Evolutionary conservation across 2,888 invertebrate genomes (phyloP).

Genomic region (Drosophila pegasa): DNA sequence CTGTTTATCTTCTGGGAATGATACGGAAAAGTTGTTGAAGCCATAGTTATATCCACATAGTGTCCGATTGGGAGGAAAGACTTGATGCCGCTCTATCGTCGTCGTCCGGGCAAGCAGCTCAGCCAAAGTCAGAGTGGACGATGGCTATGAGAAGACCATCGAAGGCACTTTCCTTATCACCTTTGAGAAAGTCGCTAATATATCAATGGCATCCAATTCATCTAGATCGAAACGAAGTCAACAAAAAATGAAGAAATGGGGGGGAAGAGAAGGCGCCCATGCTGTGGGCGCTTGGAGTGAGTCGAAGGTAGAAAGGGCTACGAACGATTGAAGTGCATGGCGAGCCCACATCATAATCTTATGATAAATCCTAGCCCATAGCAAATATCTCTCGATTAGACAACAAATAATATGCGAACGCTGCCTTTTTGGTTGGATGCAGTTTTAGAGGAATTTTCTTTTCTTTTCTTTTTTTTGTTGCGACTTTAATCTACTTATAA

Average conservation of each 20-base stretch:
- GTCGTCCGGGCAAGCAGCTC: constrained; percentile 25
- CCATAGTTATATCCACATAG: constrained; percentile 7
- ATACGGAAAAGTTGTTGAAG: constrained; percentile 10
- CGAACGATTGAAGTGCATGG: constrained; percentile 11
- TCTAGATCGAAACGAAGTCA: constrained; percentile 10
- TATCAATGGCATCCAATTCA: constrained; percentile 45
- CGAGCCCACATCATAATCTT: constrained; percentile 2
- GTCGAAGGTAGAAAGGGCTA: background rate
- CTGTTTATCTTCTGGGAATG: background rate
- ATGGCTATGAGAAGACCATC: constrained; percentile 51
- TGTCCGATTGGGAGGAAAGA: constrained; percentile 19
- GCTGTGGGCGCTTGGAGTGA: background rate
- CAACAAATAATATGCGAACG: constrained; percentile 7
- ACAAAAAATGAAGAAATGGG: constrained; percentile 12
- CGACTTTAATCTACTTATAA: constrained; percentile 47
- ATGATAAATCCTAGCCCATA: constrained; percentile 9
- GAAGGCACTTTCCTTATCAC: constrained; percentile 61
- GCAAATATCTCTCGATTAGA: constrained; percentile 5
- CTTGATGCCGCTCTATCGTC: constrained; percentile 20
- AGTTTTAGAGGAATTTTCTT: background rate
- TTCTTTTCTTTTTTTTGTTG: background rate
- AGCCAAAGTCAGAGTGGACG: constrained; percentile 41
- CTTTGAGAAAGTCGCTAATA: constrained; percentile 55
- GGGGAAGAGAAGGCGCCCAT: constrained; percentile 8
- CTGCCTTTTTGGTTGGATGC: constrained; percentile 18